Conservation (phyloP, 1,140 invertebrate genomes). For the Macrobrachium rosenbergii region DNA sequence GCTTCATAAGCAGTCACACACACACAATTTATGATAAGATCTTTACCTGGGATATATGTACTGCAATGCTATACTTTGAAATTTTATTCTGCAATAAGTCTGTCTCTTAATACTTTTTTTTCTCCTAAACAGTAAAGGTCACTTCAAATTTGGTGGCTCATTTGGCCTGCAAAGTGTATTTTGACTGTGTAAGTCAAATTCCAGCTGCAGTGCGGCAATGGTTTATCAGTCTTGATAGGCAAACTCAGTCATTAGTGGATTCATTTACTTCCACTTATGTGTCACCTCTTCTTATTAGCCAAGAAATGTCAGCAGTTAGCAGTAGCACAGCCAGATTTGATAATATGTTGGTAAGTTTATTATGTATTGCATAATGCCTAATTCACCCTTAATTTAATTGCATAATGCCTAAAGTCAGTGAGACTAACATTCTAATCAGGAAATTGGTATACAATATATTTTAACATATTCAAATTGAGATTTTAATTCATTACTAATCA, state of each 20-base stretch:
- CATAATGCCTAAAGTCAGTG: neutral
- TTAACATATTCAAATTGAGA: too few species aligned
- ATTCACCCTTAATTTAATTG: neutral
- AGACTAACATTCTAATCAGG: too few species aligned
- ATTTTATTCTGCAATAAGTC: neutral
- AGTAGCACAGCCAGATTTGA: conserved; percentile 74
- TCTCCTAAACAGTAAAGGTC: conserved; percentile 73
- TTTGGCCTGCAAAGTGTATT: conserved; percentile 77
- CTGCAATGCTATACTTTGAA: too few species aligned
- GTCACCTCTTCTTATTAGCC: conserved; percentile 78
- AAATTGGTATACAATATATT: too few species aligned
- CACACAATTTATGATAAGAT: too few species aligned
- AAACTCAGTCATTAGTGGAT: conserved; percentile 80
- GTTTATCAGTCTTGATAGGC: conserved; percentile 81
- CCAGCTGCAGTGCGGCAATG: conserved; percentile 78
- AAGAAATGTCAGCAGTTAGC: conserved; percentile 78
- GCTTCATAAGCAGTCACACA: too few species aligned
- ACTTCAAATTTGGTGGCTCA: conserved; percentile 74
- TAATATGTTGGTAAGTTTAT: conserved; percentile 79
- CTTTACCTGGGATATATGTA: too few species aligned
- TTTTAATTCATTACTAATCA: too few species aligned
- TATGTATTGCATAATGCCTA: too few species aligned
- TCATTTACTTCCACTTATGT: conserved; percentile 82
- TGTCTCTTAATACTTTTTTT: conserved; percentile 24
- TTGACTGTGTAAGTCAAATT: conserved; percentile 67